These are phyloP conservation scores for Apocrypta bakeri DNA, from an alignment of 1,140 invertebrate species.

Conservation along the genomic window DNA sequence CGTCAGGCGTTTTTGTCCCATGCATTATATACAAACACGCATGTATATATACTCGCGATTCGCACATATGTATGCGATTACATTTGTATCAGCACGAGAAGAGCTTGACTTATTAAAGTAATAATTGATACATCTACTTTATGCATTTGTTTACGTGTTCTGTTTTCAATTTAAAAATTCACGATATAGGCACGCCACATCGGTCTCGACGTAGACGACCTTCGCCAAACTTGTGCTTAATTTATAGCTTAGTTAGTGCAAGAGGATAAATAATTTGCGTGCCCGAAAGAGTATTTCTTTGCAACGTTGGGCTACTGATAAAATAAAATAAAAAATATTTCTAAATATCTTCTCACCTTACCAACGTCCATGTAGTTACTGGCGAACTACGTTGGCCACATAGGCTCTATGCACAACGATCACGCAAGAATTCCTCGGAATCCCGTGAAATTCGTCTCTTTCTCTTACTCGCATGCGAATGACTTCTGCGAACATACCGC, in stretches of 20 bases:
- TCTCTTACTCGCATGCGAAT: conserved; percentile 41
- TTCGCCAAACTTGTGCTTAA: not conserved
- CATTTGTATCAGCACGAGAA: not conserved
- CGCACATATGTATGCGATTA: not conserved
- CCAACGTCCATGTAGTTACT: not conserved
- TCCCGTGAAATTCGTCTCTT: not conserved
- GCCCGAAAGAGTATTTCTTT: not conserved
- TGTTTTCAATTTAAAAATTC: not conserved
- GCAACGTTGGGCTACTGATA: too few relatives aligned
- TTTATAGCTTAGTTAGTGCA: conserved; percentile 32
- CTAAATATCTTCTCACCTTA: too few relatives aligned
- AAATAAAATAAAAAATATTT: too few relatives aligned
- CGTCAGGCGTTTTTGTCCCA: not conserved
- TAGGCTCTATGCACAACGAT: not conserved
- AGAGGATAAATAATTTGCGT: not conserved
- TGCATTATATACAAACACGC: not conserved
- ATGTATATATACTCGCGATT: conserved; percentile 7
- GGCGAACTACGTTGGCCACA: not conserved
- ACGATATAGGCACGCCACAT: not conserved
- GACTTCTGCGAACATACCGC: not conserved
- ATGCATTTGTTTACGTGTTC: conserved; percentile 39
- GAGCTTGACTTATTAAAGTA: conserved; percentile 35
- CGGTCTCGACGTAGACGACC: conserved; percentile 21
- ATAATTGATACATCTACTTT: conserved; percentile 45
- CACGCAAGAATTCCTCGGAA: not conserved